Percentiles rank a stretch among this genome's conserved stretches.
Evolutionary conservation across 2,797 vertebrate genomes (phyloP).

Genomic region (Silurus lanzhouensis): DNA sequence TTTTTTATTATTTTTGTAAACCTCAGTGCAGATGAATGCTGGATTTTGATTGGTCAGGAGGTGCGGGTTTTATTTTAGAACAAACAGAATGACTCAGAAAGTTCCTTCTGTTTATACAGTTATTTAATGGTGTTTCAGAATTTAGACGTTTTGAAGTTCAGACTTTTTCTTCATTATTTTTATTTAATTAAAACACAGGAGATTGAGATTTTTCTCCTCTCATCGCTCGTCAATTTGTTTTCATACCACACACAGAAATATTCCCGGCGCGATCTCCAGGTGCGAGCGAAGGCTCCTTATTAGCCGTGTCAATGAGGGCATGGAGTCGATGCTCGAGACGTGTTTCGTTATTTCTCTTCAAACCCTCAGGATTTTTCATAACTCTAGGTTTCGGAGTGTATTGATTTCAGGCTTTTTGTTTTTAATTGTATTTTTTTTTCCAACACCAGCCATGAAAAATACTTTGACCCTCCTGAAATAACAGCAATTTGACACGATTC

Average conservation of each 20-base stretch:
- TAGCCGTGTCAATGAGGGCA: not conserved
- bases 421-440: not conserved
- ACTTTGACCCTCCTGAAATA: not conserved
- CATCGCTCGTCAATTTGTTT: not conserved
- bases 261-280: not conserved
- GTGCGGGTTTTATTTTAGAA: not conserved
- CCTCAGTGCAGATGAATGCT: not conserved
- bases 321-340: constrained; percentile 13
- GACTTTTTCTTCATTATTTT: not conserved
- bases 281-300: not conserved
- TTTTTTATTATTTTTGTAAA: not conserved
- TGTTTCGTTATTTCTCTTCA: constrained; percentile 13
- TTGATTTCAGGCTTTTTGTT: not conserved
- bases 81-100: not conserved
- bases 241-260: not conserved
- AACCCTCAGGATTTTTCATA: constrained; percentile 19
- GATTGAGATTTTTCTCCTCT: not conserved
- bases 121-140: no score
- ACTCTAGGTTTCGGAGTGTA: not conserved
- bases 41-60: not conserved
- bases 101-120: not conserved
- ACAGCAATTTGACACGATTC: not conserved
- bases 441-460: not conserved
- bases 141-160: no score
- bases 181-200: not conserved